phyloP scores from a whole-genome alignment of 2,113 vertebrate genomes.

The Terrapene triunguis region DNA sequence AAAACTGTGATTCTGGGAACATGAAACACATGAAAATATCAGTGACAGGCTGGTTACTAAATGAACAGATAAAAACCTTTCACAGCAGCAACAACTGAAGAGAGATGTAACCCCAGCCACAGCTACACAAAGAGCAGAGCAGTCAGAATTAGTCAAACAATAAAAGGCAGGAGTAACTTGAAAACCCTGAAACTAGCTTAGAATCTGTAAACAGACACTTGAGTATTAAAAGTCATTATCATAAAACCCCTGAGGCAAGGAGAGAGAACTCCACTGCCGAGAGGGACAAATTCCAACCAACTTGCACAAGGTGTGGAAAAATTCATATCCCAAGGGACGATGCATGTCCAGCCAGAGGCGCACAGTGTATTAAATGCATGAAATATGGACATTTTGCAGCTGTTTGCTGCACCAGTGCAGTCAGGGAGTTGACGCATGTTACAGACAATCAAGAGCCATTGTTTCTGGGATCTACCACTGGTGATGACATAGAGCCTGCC shows the following conservation, averaged over 20 bases:
- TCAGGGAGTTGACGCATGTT: not conserved
- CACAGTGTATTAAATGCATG: not conserved
- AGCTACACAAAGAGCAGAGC: too few species aligned
- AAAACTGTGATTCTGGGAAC: not conserved
- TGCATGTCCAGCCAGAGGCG: not conserved
- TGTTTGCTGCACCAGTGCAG: not conserved
- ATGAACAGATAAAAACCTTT: not conserved
- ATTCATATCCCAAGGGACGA: not conserved
- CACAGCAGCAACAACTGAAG: not conserved
- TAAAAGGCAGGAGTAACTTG: not conserved
- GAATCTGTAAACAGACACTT: not conserved
- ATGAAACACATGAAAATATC: not conserved
- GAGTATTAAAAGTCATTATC: not conserved
- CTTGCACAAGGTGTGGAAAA: not conserved
- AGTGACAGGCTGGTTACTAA: not conserved
- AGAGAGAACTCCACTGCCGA: not conserved
- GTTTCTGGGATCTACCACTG: not conserved
- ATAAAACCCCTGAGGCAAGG: not conserved
- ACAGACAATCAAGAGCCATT: not conserved
- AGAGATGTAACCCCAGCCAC: not conserved
- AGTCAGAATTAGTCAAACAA: not conserved
- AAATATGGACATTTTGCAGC: not conserved
- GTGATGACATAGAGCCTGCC: not conserved
- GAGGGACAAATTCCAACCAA: not conserved
- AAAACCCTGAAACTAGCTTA: not conserved